Conservation (phyloP, 2,113 vertebrate genomes). For the Phaethon lepturus region DNA sequence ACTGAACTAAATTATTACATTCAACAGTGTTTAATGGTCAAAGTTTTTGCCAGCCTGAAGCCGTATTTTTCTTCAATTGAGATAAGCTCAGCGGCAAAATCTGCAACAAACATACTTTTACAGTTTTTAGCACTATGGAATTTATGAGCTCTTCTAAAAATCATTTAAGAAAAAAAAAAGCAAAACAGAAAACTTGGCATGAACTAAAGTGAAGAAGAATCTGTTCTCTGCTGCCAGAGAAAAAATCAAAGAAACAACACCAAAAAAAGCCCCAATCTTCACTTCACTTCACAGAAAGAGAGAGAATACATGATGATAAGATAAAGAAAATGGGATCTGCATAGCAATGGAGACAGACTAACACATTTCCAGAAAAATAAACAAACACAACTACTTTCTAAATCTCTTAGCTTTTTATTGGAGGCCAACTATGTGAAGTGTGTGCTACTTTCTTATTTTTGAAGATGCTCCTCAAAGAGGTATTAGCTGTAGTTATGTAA, state of each 20-base stretch:
- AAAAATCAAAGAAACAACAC: background rate
- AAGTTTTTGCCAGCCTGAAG: background rate
- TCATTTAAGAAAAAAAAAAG: background rate
- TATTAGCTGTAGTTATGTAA: background rate
- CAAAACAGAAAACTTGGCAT: background rate
- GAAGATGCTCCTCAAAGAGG: background rate
- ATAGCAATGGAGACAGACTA: background rate
- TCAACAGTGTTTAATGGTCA: background rate
- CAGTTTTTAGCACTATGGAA: background rate
- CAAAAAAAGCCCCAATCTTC: background rate
- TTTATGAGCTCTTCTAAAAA: background rate
- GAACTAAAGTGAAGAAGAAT: background rate
- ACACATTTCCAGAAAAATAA: background rate
- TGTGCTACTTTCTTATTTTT: background rate
- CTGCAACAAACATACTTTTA: background rate
- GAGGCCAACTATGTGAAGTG: background rate
- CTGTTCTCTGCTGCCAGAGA: background rate
- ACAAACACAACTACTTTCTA: background rate
- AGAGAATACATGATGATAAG: background rate
- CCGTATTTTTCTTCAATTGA: background rate
- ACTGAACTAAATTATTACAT: background rate
- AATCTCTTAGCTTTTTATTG: background rate
- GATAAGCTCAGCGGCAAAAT: background rate
- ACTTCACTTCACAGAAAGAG: background rate
- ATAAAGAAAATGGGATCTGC: background rate